These are phyloP conservation scores for Conus ventricosus DNA, from an alignment of 1,140 invertebrate species.

Conservation along the genomic window DNA sequence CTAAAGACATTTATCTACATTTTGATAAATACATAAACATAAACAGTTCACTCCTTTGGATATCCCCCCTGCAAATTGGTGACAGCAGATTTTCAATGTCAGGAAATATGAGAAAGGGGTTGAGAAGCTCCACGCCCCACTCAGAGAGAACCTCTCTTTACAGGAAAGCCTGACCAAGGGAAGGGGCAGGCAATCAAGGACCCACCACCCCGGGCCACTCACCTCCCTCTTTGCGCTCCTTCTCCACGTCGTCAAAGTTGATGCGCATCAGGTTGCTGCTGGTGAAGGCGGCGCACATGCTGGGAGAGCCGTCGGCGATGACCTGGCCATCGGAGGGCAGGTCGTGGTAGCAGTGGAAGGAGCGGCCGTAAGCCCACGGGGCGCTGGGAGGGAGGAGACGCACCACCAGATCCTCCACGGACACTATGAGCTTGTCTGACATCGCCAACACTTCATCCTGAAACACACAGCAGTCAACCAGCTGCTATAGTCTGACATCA, in stretches of 20 bases:
- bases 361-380: conserved; percentile 16
- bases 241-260: conserved; percentile 30
- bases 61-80: no score
- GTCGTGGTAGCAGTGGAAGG: conserved; percentile 13
- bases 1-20: no score
- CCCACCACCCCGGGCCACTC: no score
- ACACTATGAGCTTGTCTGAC: conserved; percentile 33
- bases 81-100: no score
- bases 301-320: conserved; percentile 4
- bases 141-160: no score
- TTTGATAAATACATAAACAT: no score
- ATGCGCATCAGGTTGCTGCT: background rate
- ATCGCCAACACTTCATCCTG: conserved; percentile 36
- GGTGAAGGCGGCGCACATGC: conserved; percentile 9
- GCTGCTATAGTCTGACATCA: conserved; percentile 8
- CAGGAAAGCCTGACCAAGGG: no score
- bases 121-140: no score
- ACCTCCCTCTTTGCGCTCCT: conserved; percentile 20
- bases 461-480: background rate
- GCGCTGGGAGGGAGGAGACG: background rate
- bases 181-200: no score
- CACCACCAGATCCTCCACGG: conserved; percentile 23
- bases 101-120: no score
- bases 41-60: no score
- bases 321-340: conserved; percentile 6